Evolutionary conservation across 1,140 invertebrate species (phyloP).

Genomic region (Drosophila oshimai): DNA sequence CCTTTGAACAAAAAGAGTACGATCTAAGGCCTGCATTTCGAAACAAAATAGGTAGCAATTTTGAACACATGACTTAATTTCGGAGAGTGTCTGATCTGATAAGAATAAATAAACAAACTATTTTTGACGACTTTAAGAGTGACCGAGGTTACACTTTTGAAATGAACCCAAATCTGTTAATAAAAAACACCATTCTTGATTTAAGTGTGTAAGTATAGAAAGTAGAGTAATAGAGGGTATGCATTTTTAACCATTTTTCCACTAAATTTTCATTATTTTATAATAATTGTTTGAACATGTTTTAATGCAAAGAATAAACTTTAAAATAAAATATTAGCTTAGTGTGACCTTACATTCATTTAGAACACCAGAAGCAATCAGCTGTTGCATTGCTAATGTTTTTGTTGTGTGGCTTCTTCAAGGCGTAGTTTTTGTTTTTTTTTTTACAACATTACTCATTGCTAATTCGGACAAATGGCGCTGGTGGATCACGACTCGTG

Average conservation of each 20-base stretch:
- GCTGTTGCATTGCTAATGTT: constrained; percentile 13
- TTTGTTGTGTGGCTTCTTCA: constrained; percentile 13
- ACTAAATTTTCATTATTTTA: no score
- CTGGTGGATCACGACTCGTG: constrained; percentile 81
- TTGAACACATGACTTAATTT: constrained; percentile 9
- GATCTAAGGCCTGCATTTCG: background rate
- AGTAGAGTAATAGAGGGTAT: no score
- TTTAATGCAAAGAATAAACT: no score
- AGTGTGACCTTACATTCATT: background rate
- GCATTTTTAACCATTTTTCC: no score
- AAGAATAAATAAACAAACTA: background rate
- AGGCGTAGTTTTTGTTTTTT: constrained; percentile 31
- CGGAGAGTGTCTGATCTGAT: background rate
- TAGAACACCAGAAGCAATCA: background rate
- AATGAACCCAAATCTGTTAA: background rate
- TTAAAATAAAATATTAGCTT: background rate
- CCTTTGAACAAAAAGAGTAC: background rate
- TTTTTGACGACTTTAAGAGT: constrained; percentile 3
- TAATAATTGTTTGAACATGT: no score
- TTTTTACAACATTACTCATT: constrained; percentile 6
- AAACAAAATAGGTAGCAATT: background rate
- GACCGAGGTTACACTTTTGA: background rate
- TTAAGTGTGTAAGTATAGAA: no score
- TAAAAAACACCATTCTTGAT: no score
- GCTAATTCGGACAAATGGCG: constrained; percentile 45